Base-by-base conservation (phyloP, 2,113 vertebrate genomes). In the Corapipo altera region DNA sequence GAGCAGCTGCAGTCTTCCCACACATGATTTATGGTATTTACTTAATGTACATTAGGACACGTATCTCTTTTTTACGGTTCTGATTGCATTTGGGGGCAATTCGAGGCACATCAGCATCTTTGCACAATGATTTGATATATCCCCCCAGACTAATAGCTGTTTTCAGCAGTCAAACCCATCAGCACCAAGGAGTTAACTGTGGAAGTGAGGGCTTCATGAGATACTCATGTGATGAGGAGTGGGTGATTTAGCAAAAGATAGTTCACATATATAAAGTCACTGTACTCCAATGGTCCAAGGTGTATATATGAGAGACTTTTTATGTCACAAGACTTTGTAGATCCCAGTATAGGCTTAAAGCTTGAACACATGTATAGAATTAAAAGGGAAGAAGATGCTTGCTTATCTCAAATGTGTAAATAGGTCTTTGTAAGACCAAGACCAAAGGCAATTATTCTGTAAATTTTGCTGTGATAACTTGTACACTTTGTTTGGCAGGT, bases 301-400 rank as follows among this genome's bases (percentile, higher is more conserved):
- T 98, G 97, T 98, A 95, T 90, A 96, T 97, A 96, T 96, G 70
- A 95, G 65, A 96, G 66, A 92, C 35, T 51, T 93, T 89, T 77
- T 95, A 67, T 96, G 86, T 91, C 94, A 37, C 51, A 44, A 76
- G 88, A 94, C 97, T 96, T 97, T 97, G 54, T 96, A 96, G 80
- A 92, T 97, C 58, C 91, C 71, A 33, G 30, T 92, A 74, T 3
- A 82, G 59, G 89, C 94, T 94, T 92, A 89, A 96, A 96, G 84
- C 90, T 95, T 97, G 89, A 97, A 96, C 82, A 82, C 65, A 41
- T 97, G 79, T 98, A 95, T 95, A 98, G 91, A 91, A 93, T 94
- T 82, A 78, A 91, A 97, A 96, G 84, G 81, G 93, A 93, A 89
- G 73, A 89, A 75, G 54, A 37, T 84, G 52, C 64, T 96, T 95